Evolutionary conservation across 2,888 invertebrate species (phyloP).

Genomic region (Archips xylosteana): DNA sequence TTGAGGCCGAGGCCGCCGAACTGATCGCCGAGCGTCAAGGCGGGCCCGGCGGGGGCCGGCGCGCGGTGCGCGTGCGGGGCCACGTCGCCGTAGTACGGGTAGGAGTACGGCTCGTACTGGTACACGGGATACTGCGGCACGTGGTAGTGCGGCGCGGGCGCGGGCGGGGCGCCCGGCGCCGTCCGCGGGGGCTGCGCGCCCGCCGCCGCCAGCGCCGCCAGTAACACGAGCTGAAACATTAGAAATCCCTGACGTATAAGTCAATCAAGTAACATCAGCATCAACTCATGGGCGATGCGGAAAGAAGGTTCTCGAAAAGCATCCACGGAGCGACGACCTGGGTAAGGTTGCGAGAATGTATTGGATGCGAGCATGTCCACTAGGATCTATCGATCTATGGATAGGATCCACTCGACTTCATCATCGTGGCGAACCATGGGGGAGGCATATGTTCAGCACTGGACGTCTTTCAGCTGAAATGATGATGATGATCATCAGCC

Average conservation of each 20-base stretch:
- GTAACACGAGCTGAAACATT: not conserved
- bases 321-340: no score
- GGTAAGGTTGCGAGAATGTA: no score
- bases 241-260: not conserved
- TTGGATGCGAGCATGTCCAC: no score
- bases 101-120: not conserved
- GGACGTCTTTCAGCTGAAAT: no score
- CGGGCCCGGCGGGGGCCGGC: not conserved
- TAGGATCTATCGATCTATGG: no score
- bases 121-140: not conserved
- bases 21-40: not conserved
- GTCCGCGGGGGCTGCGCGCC: not conserved
- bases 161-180: not conserved
- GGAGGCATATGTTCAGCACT: no score
- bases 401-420: no score
- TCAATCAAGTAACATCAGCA: no score
- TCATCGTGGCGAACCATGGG: no score
- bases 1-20: not conserved
- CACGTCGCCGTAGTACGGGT: not conserved
- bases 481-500: no score
- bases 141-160: not conserved
- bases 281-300: no score
- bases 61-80: not conserved
- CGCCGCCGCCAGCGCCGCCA: not conserved
- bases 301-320: no score